A percentile compares a stretch with the other conserved stretches of the same genome.
These are phyloP conservation scores for Habrosyne pyritoides DNA, from an alignment of 2,888 invertebrate genomes.

Conservation along the genomic window DNA sequence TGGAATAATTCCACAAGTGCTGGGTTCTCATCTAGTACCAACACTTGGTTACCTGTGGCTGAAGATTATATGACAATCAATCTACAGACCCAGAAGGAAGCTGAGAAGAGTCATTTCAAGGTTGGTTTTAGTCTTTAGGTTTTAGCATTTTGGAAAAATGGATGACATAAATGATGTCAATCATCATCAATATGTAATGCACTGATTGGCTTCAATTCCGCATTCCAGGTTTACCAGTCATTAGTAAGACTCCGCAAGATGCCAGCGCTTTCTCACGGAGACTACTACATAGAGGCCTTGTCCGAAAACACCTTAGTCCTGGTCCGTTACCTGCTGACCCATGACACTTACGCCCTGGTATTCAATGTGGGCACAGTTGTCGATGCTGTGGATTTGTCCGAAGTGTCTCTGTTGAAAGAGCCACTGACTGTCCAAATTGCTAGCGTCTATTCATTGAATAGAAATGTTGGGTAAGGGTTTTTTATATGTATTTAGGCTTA, in stretches of 20 bases:
- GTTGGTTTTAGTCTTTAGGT: constrained; percentile 26
- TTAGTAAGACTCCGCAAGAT: constrained; percentile 76
- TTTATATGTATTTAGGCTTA: no score
- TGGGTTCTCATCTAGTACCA: constrained; percentile 82
- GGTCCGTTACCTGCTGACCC: constrained; percentile 49
- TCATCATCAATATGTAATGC: no score
- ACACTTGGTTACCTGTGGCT: constrained; percentile 87
- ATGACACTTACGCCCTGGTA: constrained; percentile 64
- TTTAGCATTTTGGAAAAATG: no score
- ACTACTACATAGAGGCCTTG: constrained; percentile 53
- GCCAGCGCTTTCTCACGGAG: constrained; percentile 65
- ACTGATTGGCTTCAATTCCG: not conserved
- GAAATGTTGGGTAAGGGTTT: constrained; percentile 54
- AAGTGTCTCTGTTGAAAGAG: constrained; percentile 35
- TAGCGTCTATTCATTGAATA: constrained; percentile 57
- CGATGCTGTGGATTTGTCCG: constrained; percentile 64
- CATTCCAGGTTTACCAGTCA: constrained; percentile 77
- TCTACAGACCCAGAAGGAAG: constrained; percentile 74
- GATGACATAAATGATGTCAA: no score
- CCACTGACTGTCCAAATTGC: constrained; percentile 52
- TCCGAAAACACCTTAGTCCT: constrained; percentile 49
- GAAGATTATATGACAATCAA: constrained; percentile 84
- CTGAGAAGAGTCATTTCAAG: constrained; percentile 77
- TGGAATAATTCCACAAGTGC: constrained; percentile 82
- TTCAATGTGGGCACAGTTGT: constrained; percentile 77